A percentile compares a stretch with the other conserved stretches of the same genome.
Evolutionary conservation across 1,140 invertebrate genomes (phyloP).

Genomic region (Agrypnia vestita): DNA sequence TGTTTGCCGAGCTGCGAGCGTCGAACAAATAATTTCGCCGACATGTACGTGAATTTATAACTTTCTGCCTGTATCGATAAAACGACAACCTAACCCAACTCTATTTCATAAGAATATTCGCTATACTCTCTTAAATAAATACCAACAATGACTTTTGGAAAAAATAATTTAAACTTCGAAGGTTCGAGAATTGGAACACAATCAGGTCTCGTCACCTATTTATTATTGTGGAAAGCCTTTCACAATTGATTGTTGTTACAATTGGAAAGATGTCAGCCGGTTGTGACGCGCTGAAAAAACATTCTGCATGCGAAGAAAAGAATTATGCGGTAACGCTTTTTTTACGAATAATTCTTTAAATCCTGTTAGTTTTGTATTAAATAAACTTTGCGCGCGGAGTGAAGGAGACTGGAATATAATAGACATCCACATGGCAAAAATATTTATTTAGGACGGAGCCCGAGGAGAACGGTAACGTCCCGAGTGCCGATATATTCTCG

Average conservation of each 20-base stretch:
- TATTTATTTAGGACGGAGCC: conserved; percentile 59
- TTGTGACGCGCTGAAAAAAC: conserved; percentile 40
- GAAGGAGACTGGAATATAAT: conserved; percentile 50
- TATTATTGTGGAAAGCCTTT: not conserved
- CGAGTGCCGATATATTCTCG: not conserved
- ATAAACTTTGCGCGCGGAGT: conserved; percentile 43
- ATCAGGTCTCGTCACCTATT: too few species aligned
- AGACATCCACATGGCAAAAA: conserved; percentile 54
- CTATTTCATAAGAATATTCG: too few species aligned
- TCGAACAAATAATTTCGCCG: too few species aligned
- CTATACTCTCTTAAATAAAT: too few species aligned
- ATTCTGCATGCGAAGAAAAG: conserved; percentile 25
- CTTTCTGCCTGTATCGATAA: too few species aligned
- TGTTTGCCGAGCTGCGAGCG: too few species aligned
- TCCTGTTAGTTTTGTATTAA: conserved; percentile 51
- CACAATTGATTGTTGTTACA: conserved; percentile 7
- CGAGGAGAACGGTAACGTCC: not conserved
- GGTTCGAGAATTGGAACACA: too few species aligned
- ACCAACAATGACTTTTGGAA: too few species aligned
- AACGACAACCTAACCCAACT: too few species aligned
- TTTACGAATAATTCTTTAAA: conserved; percentile 46
- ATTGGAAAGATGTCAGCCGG: not conserved
- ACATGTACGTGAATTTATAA: too few species aligned
- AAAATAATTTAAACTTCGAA: too few species aligned
- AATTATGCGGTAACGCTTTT: too few species aligned